Percentiles rank a stretch among this genome's conserved stretches.
Conservation (phyloP, 2,888 invertebrate genomes). For the Hololepta plana region DNA sequence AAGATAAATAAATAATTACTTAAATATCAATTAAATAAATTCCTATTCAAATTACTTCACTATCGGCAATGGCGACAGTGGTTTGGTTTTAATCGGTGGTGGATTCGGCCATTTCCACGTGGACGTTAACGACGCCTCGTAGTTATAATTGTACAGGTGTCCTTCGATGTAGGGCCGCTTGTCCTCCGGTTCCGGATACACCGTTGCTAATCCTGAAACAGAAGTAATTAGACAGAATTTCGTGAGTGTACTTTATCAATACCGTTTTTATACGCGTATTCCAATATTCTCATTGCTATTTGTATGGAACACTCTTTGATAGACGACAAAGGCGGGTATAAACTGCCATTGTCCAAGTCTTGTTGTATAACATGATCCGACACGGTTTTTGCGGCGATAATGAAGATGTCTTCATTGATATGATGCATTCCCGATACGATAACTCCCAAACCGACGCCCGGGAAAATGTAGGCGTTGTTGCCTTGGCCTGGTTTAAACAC, state of each 20-base stretch:
- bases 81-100: slow-evolving; percentile 20
- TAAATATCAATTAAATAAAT: too few relatives aligned
- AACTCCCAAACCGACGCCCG: slow-evolving; percentile 87
- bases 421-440: slow-evolving; percentile 84
- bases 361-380: slow-evolving; percentile 69
- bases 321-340: slow-evolving; percentile 77
- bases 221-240: slow-evolving; percentile 7
- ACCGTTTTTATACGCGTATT: too few relatives aligned
- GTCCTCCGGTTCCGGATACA: slow-evolving; percentile 71
- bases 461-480: slow-evolving; percentile 95
- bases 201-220: slow-evolving; percentile 54
- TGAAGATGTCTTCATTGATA: slow-evolving; percentile 84
- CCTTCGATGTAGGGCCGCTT: slow-evolving; percentile 49
- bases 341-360: slow-evolving; percentile 68
- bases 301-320: slow-evolving; percentile 78
- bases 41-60: too few relatives aligned
- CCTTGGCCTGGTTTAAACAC: slow-evolving; percentile 75
- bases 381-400: slow-evolving; percentile 80
- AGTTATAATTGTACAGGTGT: slow-evolving; percentile 62
- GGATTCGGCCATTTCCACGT: slow-evolving; percentile 41
- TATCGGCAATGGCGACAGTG: too few relatives aligned
- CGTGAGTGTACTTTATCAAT: too few relatives aligned
- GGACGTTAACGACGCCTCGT: slow-evolving; percentile 57
- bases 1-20: too few relatives aligned
- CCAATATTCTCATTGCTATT: slow-evolving; percentile 74